phyloP scores from a whole-genome alignment of 2,113 vertebrate species.

The Gymnocephalus cernua region DNA sequence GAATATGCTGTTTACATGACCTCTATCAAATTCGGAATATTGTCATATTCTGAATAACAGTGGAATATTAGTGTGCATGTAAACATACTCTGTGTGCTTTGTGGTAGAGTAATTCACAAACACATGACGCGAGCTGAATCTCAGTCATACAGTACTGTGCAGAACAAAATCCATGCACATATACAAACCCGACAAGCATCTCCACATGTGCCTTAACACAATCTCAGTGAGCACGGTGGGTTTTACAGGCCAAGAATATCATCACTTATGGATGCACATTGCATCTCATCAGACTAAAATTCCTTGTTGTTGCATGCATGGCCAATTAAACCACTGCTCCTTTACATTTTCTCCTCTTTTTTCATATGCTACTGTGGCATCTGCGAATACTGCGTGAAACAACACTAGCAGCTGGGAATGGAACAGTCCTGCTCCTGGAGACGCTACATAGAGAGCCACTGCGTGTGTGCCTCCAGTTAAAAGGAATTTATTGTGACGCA shows the following conservation, averaged over 20 bases:
- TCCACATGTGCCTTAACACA: slow-evolving; percentile 30
- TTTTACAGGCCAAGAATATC: slow-evolving; percentile 59
- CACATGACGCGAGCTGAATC: not conserved
- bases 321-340: slow-evolving; percentile 68
- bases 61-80: too few species aligned
- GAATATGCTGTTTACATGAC: too few species aligned
- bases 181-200: slow-evolving; percentile 1
- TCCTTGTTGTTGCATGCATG: slow-evolving; percentile 47
- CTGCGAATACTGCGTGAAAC: slow-evolving; percentile 53
- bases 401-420: not conserved
- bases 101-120: not conserved
- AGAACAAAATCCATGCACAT: slow-evolving; percentile 2
- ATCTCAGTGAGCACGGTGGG: slow-evolving; percentile 57
- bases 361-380: slow-evolving; percentile 47
- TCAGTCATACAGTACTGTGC: not conserved
- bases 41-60: too few species aligned
- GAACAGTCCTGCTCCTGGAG: slow-evolving; percentile 2
- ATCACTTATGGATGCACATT: slow-evolving; percentile 74
- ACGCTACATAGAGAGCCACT: not conserved
- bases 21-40: too few species aligned
- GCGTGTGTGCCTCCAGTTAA: not conserved
- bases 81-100: not conserved
- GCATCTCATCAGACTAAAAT: slow-evolving; percentile 72
- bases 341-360: slow-evolving; percentile 28
- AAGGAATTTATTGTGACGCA: not conserved